A percentile compares a stretch with the other conserved stretches of the same genome.
phyloP scores from a whole-genome alignment of 2,797 vertebrate genomes.

The Gobio occitaniae region DNA sequence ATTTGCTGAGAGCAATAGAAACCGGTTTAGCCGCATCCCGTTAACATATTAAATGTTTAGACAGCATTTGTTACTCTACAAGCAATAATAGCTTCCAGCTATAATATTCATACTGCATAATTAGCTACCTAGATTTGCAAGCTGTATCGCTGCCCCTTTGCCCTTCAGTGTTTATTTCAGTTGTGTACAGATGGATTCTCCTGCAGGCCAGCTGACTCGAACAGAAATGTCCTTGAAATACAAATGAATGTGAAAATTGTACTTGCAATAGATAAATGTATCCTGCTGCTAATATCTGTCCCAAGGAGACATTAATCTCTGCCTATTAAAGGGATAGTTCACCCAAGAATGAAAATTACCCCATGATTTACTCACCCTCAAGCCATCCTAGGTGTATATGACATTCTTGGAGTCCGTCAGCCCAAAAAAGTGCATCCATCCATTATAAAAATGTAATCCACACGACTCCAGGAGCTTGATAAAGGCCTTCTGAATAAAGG shows the following conservation, averaged over 20 bases:
- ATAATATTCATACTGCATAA: constrained; percentile 11
- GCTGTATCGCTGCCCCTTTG: background rate
- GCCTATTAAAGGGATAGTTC: background rate
- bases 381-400: too few relatives aligned
- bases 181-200: background rate
- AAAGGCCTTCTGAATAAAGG: too few relatives aligned
- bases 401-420: too few relatives aligned
- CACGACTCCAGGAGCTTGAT: too few relatives aligned
- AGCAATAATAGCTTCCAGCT: background rate
- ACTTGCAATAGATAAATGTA: background rate
- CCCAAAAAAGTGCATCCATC: too few relatives aligned
- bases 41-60: background rate
- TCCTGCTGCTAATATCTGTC: background rate
- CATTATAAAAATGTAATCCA: too few relatives aligned
- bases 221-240: background rate
- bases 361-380: too few relatives aligned
- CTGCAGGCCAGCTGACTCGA: background rate
- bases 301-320: background rate
- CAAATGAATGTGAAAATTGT: background rate
- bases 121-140: background rate
- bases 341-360: too few relatives aligned
- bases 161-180: background rate
- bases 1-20: background rate
- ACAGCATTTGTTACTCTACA: background rate
- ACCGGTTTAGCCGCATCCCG: background rate